These are phyloP conservation scores for Hippolais icterina DNA, from an alignment of 2,113 vertebrate genomes.

Conservation along the genomic window DNA sequence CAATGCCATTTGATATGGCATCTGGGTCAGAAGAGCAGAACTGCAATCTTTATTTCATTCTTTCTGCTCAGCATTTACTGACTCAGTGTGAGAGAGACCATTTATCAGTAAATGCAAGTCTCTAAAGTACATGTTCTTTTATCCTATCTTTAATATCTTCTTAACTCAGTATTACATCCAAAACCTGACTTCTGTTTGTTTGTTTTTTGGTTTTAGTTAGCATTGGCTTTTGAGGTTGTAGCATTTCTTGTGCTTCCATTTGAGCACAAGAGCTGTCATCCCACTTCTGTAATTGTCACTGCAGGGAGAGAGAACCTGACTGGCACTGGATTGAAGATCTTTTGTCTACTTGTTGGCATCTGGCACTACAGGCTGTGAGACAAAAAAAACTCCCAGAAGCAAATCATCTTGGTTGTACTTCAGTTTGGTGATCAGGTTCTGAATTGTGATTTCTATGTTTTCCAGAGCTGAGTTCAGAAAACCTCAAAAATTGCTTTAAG, in stretches of 20 bases:
- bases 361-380: not conserved
- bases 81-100: not conserved
- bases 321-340: not conserved
- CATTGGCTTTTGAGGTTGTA: not conserved
- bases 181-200: not conserved
- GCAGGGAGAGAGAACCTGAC: not conserved
- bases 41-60: not conserved
- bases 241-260: not conserved
- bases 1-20: not conserved
- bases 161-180: not conserved
- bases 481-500: conserved; percentile 93
- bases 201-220: not conserved
- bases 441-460: conserved; percentile 39
- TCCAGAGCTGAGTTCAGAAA: conserved; percentile 93
- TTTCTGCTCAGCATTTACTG: not conserved
- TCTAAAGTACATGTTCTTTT: not conserved
- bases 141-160: not conserved
- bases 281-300: not conserved
- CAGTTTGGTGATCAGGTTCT: not conserved
- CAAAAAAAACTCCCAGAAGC: not conserved
- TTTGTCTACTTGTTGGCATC: not conserved
- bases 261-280: not conserved
- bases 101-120: not conserved
- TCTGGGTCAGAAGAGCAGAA: not conserved
- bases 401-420: not conserved